These are phyloP conservation scores for Garrulus glandarius DNA, from an alignment of 2,797 vertebrate species.

Conservation along the genomic window DNA sequence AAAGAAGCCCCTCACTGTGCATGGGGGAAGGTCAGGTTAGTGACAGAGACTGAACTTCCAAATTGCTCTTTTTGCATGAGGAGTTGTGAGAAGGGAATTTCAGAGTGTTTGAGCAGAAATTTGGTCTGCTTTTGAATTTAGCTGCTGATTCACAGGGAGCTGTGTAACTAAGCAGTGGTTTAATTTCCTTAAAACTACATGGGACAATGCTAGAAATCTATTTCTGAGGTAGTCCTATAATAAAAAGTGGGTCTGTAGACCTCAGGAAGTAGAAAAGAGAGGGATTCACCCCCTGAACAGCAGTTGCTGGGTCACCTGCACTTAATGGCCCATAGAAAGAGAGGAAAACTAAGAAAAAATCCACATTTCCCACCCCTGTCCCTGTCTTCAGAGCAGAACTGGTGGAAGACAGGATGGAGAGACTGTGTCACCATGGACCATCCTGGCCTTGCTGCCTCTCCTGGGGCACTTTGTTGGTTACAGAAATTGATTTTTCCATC, in stretches of 20 bases:
- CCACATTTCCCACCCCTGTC: neutral
- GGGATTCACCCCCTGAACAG: neutral
- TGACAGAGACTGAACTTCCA: conserved; percentile 38
- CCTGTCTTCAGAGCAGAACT: neutral
- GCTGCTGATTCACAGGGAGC: neutral
- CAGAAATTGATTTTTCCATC: neutral
- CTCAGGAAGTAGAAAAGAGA: neutral
- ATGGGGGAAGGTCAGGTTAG: conserved; percentile 40
- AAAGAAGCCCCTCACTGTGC: conserved; percentile 10
- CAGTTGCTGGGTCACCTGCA: neutral
- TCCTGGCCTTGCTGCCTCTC: neutral
- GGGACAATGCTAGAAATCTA: neutral
- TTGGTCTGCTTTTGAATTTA: conserved; percentile 12
- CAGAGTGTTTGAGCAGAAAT: neutral
- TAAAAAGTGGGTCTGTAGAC: neutral
- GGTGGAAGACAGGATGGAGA: neutral
- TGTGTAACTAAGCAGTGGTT: neutral
- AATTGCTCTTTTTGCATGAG: conserved; percentile 31
- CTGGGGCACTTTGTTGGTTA: neutral
- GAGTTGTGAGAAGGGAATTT: conserved; percentile 32
- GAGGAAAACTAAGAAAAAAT: neutral
- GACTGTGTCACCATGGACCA: fast-evolving
- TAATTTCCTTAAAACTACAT: neutral
- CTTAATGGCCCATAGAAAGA: neutral
- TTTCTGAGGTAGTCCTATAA: neutral